These are phyloP conservation scores for Bettongia penicillata DNA, from an alignment of 2,113 vertebrate species.

Conservation along the genomic window DNA sequence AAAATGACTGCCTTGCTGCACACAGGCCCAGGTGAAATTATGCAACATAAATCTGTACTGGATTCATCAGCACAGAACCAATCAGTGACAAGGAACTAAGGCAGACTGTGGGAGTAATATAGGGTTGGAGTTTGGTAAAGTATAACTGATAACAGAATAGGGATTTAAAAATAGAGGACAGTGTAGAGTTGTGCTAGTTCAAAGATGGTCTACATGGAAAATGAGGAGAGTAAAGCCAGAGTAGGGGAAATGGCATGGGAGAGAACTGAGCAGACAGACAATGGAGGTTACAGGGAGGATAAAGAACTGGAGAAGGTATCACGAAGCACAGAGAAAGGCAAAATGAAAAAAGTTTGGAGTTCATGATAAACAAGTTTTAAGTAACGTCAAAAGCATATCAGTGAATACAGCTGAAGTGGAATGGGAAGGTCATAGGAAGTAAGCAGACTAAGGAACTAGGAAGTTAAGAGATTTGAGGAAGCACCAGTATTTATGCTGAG, in stretches of 20 bases:
- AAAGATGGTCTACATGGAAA: not conserved
- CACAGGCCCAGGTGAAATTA: not conserved
- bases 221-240: not conserved
- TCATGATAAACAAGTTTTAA: not conserved
- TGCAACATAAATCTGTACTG: not conserved
- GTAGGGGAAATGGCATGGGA: not conserved
- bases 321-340: not conserved
- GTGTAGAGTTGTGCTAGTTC: not conserved
- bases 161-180: not conserved
- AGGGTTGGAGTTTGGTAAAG: not conserved
- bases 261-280: not conserved
- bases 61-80: not conserved
- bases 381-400: not conserved
- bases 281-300: not conserved
- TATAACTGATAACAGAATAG: not conserved
- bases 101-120: not conserved
- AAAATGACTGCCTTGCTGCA: not conserved
- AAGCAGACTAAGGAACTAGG: not conserved
- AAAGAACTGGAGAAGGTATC: not conserved
- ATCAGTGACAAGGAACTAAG: not conserved
- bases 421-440: not conserved
- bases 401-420: not conserved
- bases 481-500: not conserved
- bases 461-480: not conserved
- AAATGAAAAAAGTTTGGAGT: not conserved